Conservation (phyloP, 1,140 invertebrate genomes). For the Conus ventricosus region DNA sequence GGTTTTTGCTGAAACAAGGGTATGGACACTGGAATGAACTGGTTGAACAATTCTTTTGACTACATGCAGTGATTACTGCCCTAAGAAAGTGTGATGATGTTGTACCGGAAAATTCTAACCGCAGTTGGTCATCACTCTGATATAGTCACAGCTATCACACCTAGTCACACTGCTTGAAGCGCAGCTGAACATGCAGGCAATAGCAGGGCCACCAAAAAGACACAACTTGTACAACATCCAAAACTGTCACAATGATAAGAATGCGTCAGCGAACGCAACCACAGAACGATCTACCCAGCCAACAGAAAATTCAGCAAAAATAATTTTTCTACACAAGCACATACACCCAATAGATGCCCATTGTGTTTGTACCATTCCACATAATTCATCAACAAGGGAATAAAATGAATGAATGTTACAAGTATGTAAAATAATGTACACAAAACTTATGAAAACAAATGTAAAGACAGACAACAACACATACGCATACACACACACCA, state of each 20-base stretch:
- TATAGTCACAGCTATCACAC: neutral
- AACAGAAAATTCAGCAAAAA: neutral
- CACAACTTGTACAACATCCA: neutral
- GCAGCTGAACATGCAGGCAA: too few relatives aligned
- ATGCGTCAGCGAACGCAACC: neutral
- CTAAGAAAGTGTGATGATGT: too few relatives aligned
- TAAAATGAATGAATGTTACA: neutral
- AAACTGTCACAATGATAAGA: neutral
- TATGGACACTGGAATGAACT: too few relatives aligned
- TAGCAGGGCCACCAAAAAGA: neutral
- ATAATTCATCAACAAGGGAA: neutral
- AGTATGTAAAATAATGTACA: too few relatives aligned
- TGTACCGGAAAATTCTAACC: too few relatives aligned
- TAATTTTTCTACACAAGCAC: neutral
- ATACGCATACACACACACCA: too few relatives aligned
- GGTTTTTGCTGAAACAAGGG: too few relatives aligned
- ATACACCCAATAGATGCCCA: neutral
- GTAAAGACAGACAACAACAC: too few relatives aligned
- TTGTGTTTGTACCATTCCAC: neutral
- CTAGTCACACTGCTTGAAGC: neutral
- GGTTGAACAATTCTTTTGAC: too few relatives aligned
- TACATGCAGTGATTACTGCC: too few relatives aligned
- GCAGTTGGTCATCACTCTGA: neutral
- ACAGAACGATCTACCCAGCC: neutral
- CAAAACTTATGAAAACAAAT: too few relatives aligned